Conservation (phyloP, 1,140 invertebrate genomes). For the Hormaphis cornu region DNA sequence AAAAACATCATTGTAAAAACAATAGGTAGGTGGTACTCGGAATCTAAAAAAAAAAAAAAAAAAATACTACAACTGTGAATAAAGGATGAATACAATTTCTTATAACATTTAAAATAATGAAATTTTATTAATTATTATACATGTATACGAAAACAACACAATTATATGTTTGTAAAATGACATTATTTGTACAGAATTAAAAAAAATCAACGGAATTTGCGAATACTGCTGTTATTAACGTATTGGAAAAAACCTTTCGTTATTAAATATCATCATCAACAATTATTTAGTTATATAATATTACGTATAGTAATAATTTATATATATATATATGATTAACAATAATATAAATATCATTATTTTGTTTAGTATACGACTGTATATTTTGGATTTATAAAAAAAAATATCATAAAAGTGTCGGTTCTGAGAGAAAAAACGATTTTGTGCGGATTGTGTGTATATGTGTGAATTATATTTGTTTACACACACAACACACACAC, state of each 20-base stretch:
- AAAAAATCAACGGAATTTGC: not conserved
- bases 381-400: not conserved
- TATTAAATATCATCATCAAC: not conserved
- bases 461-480: too few relatives aligned
- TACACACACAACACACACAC: too few relatives aligned
- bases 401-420: not conserved
- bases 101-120: slow-evolving; percentile 1
- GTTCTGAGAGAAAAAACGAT: too few relatives aligned
- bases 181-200: slow-evolving; percentile 12
- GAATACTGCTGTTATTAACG: not conserved
- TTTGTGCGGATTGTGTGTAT: too few relatives aligned
- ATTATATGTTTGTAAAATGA: not conserved
- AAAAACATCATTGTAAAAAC: too few relatives aligned
- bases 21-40: too few relatives aligned
- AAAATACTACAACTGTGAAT: too few relatives aligned
- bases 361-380: slow-evolving; percentile 15
- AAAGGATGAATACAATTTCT: too few relatives aligned
- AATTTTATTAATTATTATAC: slow-evolving; percentile 8
- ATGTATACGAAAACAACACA: not conserved
- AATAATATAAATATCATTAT: not conserved
- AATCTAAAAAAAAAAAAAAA: too few relatives aligned
- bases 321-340: too few relatives aligned
- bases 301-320: too few relatives aligned
- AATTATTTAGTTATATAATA: too few relatives aligned
- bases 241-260: not conserved